Conservation (phyloP, 2,888 invertebrate species). For the Drosophila koepferae region DNA sequence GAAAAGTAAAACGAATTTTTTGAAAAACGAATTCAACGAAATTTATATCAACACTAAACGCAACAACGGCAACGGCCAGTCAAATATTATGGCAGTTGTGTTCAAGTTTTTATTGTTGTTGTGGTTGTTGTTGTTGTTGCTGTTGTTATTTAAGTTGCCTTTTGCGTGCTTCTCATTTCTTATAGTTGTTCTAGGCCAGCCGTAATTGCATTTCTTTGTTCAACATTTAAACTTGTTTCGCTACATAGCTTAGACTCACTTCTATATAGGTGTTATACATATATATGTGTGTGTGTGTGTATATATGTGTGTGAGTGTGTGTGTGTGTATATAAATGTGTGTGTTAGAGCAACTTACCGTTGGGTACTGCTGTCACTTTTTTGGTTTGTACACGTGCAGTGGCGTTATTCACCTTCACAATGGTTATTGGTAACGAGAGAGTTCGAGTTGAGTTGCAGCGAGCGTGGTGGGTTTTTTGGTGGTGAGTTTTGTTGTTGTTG, state of each 20-base stretch:
- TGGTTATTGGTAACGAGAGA: slow-evolving; percentile 70
- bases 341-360: slow-evolving; percentile 89
- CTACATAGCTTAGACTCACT: slow-evolving; percentile 66
- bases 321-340: slow-evolving; percentile 28
- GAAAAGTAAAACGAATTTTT: slow-evolving; percentile 11
- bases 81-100: slow-evolving; percentile 69
- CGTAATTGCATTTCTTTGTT: slow-evolving; percentile 81
- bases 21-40: slow-evolving; percentile 31
- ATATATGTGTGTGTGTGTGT: slow-evolving; percentile 12
- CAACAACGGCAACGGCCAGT: slow-evolving; percentile 54
- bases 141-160: slow-evolving; percentile 51
- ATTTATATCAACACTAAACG: slow-evolving; percentile 39
- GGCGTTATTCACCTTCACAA: slow-evolving; percentile 97
- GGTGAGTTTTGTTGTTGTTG: slow-evolving; percentile 56
- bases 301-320: slow-evolving; percentile 25
- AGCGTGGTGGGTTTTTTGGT: slow-evolving; percentile 66
- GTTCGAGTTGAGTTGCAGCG: slow-evolving; percentile 62
- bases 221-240: slow-evolving; percentile 75
- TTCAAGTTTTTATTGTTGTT: slow-evolving; percentile 45
- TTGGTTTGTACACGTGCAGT: slow-evolving; percentile 99
- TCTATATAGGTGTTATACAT: slow-evolving; percentile 33
- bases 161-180: slow-evolving; percentile 65
- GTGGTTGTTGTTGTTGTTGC: slow-evolving; percentile 24
- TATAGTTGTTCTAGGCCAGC: slow-evolving; percentile 64
- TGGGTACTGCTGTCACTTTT: slow-evolving; percentile 96